Base-by-base conservation (phyloP, 2,113 vertebrate genomes). In the Lanius ludovicianus region DNA sequence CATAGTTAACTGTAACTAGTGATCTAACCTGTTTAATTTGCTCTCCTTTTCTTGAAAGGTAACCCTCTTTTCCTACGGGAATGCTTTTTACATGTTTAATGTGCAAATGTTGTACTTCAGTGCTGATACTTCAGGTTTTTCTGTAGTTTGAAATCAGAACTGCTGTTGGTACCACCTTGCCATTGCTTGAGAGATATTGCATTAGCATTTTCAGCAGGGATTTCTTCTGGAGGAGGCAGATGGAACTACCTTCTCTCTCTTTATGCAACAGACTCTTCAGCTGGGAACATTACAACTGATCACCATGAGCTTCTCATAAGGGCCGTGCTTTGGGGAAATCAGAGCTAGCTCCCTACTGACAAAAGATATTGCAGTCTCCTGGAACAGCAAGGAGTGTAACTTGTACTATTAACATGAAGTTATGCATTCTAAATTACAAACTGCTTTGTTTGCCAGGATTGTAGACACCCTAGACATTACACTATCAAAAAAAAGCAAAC, bases 141-240 rank as follows among this genome's bases (percentile, higher is more conserved):
- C 71, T 52, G 28, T 21, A 67, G 80, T 17, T 57, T 59, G 71
- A 81, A 88, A 81, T 42, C 79, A 75, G 44, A 90, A 91, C 20
- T 41, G 64, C 64, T 81, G 71, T 31, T 82, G 67, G 19, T 37
- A 71, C 33, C 82, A 88, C 46, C 42, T 70, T 77, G 50, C 68
- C 85, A 47, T 12, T 47, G 80, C 60, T 81, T 56, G 42, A 89
- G 42, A 88, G 75, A 74, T 52, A 74, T 5, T 41, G 35, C 23
- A 80, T 93, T 95, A 92, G 69, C 47, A 84, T 92, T 91, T 91
- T 81, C 41, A 93, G 79, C 33, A 71, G 56, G 70, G 76, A 90
- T 71, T 92, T 81, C 28, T 78, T 70, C 59, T 19, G 28, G 49
- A 86, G 23, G 39, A 93, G 69, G 71, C 75, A 94, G 85, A 81